phyloP scores from a whole-genome alignment of 2,888 invertebrate genomes.

The Meghimatium bilineatum region DNA sequence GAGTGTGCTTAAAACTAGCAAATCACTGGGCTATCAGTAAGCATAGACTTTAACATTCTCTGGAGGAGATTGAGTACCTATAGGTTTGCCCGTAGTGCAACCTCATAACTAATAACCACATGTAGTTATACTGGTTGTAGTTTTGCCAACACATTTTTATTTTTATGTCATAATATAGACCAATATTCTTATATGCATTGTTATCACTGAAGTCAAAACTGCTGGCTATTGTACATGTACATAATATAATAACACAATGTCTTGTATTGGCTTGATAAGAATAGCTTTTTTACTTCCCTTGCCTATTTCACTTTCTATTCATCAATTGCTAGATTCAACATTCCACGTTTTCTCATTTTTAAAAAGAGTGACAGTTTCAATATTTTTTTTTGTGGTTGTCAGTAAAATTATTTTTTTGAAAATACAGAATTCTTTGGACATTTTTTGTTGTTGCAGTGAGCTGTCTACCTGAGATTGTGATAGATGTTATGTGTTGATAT shows the following conservation, averaged over 20 bases:
- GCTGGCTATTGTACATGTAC: conserved; percentile 9
- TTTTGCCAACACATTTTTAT: background rate
- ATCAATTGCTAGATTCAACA: background rate
- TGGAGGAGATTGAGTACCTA: too few relatives aligned
- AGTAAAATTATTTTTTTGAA: background rate
- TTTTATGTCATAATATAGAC: conserved; percentile 10
- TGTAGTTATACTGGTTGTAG: background rate
- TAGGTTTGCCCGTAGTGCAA: too few relatives aligned
- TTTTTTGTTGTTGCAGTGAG: too few relatives aligned
- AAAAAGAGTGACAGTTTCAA: background rate
- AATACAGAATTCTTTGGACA: background rate
- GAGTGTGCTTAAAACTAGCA: too few relatives aligned
- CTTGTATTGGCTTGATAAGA: background rate
- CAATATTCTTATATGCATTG: background rate
- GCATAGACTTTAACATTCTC: too few relatives aligned
- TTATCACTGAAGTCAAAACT: background rate
- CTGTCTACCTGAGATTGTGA: too few relatives aligned
- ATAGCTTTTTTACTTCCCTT: background rate
- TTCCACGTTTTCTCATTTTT: background rate
- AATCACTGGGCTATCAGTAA: too few relatives aligned
- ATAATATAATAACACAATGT: background rate
- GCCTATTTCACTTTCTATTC: background rate
- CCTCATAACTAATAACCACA: too few relatives aligned
- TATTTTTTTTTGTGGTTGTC: background rate
- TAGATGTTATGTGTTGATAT: background rate